Evolutionary conservation across 2,888 invertebrate genomes (phyloP), one percentile per base, ranked within the genome.

Genomic region (Habroteleia sp.): DNA sequence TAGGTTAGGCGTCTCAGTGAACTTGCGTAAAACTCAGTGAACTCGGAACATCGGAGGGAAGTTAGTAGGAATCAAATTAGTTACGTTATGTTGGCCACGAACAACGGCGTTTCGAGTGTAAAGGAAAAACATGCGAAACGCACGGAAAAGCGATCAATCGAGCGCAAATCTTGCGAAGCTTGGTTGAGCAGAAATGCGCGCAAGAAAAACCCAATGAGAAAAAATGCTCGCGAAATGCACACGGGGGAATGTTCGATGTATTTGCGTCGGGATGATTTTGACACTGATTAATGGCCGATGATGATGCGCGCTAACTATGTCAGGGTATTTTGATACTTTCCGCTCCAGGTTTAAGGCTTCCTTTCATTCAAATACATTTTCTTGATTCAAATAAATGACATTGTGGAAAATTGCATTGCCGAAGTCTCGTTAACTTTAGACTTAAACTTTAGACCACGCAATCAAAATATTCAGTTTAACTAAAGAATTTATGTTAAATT

Each of bases 41-140:
- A 79, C 80, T 77, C 79, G 78, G 77, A 58, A 68, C 68, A 77
- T 72, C 65, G 76, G 72, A 65, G 63, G 68, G 62, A 72, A 63
- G 78, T 58, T 62, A 44, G 77, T 41, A 77, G 82, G 79, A 82
- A 82, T 82, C 82, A 79, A 80, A 84, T 85, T 84, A 85, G 83
- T 82, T 77, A 84, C 82, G 82, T 84, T 81, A 80, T 79, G 76
- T 74, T 79, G 81, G 79, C 76, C 80, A 79, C 79, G 78, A 81
- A 79, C 80, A 80, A 79, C 80, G 74, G 48, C 50, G 62, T 75
- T 71, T 72, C 63, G 63, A 66, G 58, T 48, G 58, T 23, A 37
- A 60, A 31, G 46, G 42, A 31, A 48, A 39, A 54, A 13, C 35
- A 25, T 23, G 74, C 68, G 62, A 68, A 69, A 69, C 62, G 63